Evolutionary conservation across 2,888 invertebrate genomes (phyloP).

Genomic region (Dendrolimus houi): DNA sequence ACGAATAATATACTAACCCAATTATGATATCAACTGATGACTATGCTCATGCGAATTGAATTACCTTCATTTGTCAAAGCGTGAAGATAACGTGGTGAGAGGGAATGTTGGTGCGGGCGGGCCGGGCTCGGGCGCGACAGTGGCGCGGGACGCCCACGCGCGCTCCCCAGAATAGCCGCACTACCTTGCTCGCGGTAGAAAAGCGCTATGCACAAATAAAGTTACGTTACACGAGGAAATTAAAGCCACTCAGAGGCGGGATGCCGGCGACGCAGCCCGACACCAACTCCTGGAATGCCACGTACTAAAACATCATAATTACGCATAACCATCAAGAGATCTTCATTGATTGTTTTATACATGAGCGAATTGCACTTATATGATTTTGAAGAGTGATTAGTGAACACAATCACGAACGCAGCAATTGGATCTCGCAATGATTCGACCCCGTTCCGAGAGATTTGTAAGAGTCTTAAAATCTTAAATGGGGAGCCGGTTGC

Average conservation of each 20-base stretch:
- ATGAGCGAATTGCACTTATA: background rate
- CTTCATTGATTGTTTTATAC: background rate
- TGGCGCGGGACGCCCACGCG: slow-evolving; percentile 40
- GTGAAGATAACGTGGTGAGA: slow-evolving; percentile 31
- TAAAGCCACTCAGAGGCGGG: slow-evolving; percentile 39
- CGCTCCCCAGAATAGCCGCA: slow-evolving; percentile 62
- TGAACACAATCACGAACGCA: slow-evolving; percentile 25
- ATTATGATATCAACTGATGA: background rate
- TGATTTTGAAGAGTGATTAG: slow-evolving; percentile 20
- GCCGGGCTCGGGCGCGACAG: slow-evolving; percentile 13
- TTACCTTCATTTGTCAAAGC: slow-evolving; percentile 15
- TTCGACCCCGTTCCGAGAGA: slow-evolving; percentile 25
- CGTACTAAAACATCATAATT: background rate
- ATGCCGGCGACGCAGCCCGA: slow-evolving; percentile 24
- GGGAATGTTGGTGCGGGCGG: slow-evolving; percentile 13
- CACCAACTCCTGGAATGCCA: slow-evolving; percentile 10
- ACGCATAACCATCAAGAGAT: no score
- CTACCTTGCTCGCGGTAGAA: slow-evolving; percentile 57
- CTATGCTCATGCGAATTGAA: slow-evolving; percentile 33
- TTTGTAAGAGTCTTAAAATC: slow-evolving; percentile 27
- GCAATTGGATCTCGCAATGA: slow-evolving; percentile 14
- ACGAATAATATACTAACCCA: slow-evolving; percentile 1
- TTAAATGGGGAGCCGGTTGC: slow-evolving; percentile 29
- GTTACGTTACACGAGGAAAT: slow-evolving; percentile 55
- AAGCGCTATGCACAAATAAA: slow-evolving; percentile 71